These are phyloP conservation scores for Gasterosteus aculeatus DNA, from an alignment of 2,113 vertebrate species.

Conservation along the genomic window DNA sequence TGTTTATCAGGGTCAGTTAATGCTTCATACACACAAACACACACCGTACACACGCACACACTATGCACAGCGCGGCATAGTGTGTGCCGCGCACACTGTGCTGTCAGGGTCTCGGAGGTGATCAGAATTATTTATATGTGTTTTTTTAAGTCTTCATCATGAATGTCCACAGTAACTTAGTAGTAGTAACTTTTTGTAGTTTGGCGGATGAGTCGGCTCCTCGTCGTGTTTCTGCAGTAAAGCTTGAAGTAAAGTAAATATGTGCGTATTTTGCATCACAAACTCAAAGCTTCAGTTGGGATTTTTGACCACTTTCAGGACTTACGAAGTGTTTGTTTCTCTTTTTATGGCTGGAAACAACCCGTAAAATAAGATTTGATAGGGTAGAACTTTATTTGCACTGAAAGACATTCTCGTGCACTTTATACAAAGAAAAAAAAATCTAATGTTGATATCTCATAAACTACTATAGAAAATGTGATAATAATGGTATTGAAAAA, in stretches of 20 bases:
- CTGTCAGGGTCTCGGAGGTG: neutral
- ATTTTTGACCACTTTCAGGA: neutral
- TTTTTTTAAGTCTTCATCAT: neutral
- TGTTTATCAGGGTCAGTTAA: neutral
- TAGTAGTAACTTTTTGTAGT: neutral
- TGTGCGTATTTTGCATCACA: too few relatives aligned
- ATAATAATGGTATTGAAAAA: neutral
- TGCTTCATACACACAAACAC: neutral
- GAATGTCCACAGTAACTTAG: neutral
- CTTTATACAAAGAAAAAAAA: too few relatives aligned
- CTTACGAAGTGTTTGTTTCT: neutral
- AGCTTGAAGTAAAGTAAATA: neutral
- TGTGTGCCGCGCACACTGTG: too few relatives aligned
- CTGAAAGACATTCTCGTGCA: neutral
- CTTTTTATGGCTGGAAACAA: neutral
- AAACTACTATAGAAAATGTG: neutral
- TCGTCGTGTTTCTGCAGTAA: neutral
- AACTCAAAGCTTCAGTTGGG: neutral
- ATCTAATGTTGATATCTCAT: neutral
- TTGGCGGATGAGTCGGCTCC: neutral
- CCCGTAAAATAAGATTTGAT: neutral
- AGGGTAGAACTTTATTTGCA: neutral
- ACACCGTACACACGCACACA: neutral
- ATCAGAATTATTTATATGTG: neutral
- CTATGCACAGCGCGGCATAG: too few relatives aligned